These are phyloP conservation scores for Embidobia sp. DNA, from an alignment of 2,888 invertebrate genomes.

Conservation along the genomic window DNA sequence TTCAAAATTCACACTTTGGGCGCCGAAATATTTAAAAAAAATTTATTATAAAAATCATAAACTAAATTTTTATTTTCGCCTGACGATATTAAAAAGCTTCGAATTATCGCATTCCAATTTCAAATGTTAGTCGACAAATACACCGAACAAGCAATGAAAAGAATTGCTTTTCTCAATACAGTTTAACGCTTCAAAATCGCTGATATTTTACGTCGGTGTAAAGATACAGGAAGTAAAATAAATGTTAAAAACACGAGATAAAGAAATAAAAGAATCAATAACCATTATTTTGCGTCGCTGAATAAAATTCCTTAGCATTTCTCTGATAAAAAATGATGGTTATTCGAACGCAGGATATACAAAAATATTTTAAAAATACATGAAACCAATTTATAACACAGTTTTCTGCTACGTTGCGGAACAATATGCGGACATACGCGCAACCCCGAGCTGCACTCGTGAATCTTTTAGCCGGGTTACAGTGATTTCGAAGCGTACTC, in stretches of 20 bases:
- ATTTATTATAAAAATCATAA: too few species aligned
- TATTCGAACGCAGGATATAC: not conserved
- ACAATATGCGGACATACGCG: conserved; percentile 24
- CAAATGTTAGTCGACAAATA: conserved; percentile 7
- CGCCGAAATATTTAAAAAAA: too few species aligned
- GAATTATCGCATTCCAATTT: conserved; percentile 29
- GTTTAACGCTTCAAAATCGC: conserved; percentile 21
- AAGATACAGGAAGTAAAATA: conserved; percentile 23
- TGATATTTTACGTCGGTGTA: conserved; percentile 25
- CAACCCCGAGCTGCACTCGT: conserved; percentile 11
- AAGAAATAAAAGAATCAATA: conserved; percentile 13
- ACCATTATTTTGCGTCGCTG: not conserved
- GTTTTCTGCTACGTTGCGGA: conserved; percentile 2
- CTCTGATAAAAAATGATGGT: not conserved
- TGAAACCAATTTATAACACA: conserved; percentile 11
- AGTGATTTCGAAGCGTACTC: conserved; percentile 19
- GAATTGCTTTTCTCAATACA: conserved; percentile 21
- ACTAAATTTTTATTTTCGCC: too few species aligned
- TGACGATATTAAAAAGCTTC: too few species aligned
- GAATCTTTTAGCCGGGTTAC: conserved; percentile 19
- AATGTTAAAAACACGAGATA: conserved; percentile 5
- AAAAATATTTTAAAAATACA: conserved; percentile 14
- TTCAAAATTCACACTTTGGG: too few species aligned
- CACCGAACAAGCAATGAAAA: conserved; percentile 1
- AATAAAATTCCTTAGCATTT: conserved; percentile 4